phyloP scores from a whole-genome alignment of 2,797 vertebrate genomes.

The Orestias chungarensis region DNA sequence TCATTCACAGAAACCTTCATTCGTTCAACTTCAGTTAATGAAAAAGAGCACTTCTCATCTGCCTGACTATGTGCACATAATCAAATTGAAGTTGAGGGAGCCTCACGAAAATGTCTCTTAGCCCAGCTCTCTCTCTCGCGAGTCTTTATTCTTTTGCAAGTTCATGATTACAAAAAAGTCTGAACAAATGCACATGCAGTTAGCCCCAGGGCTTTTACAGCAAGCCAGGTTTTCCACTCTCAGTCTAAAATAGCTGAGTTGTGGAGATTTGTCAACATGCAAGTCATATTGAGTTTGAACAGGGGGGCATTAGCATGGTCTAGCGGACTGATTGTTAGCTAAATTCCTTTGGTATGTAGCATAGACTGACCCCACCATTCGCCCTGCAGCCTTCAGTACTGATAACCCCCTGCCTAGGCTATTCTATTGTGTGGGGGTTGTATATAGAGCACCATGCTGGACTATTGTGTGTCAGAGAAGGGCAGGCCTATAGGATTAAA shows the following conservation, averaged over 20 bases:
- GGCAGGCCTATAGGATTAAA: constrained; percentile 65
- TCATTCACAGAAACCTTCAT: constrained; percentile 57
- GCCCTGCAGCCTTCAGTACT: constrained; percentile 25
- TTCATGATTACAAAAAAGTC: constrained; percentile 58
- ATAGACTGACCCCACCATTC: constrained; percentile 45
- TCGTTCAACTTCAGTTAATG: constrained; percentile 51
- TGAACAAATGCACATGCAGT: constrained; percentile 27
- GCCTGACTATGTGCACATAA: constrained; percentile 36
- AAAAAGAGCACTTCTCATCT: constrained; percentile 50
- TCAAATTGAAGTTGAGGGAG: constrained; percentile 57
- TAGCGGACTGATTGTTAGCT: constrained; percentile 68
- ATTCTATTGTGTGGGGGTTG: constrained; percentile 69
- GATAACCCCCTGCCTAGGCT: constrained; percentile 57
- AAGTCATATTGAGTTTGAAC: constrained; percentile 54
- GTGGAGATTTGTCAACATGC: constrained; percentile 55
- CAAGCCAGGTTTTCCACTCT: constrained; percentile 45
- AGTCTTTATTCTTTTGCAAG: constrained; percentile 73
- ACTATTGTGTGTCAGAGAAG: constrained; percentile 63
- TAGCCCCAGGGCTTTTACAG: constrained; percentile 23
- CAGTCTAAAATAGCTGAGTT: constrained; percentile 47
- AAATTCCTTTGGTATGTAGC: constrained; percentile 74
- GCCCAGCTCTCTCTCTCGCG: constrained; percentile 67
- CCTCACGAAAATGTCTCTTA: constrained; percentile 78
- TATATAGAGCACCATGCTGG: constrained; percentile 66
- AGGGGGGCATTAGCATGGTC: constrained; percentile 53